A percentile compares a stretch with the other conserved stretches of the same genome.
Evolutionary conservation across 2,888 invertebrate species (phyloP).

Genomic region (Amiota mariae): DNA sequence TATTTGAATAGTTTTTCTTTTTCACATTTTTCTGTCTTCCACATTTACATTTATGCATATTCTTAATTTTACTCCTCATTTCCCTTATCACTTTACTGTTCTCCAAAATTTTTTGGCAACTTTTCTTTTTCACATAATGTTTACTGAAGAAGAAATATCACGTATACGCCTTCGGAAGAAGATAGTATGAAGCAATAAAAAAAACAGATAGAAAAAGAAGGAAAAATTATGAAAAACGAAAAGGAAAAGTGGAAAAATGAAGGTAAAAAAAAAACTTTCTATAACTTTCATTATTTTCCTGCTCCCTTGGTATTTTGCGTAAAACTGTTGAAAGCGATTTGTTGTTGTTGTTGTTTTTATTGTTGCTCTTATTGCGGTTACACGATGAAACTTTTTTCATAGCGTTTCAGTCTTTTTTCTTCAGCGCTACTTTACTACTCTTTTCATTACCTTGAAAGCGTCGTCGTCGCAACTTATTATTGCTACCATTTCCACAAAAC

Average conservation of each 20-base stretch:
- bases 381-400: neutral
- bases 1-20: no score
- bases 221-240: no score
- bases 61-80: no score
- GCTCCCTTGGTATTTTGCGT: neutral
- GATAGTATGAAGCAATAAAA: no score
- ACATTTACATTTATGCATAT: no score
- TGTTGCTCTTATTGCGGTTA: neutral
- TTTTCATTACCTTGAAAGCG: conserved; percentile 17
- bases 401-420: neutral
- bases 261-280: neutral
- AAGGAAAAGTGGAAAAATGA: neutral
- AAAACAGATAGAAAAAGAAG: no score
- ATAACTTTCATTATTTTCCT: neutral
- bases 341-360: no score
- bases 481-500: neutral
- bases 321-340: conserved; percentile 7
- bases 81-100: no score
- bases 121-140: neutral
- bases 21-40: no score
- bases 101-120: neutral
- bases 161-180: no score
- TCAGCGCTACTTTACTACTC: neutral
- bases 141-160: no score
- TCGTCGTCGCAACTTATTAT: neutral